These are phyloP conservation scores for Strix uralensis DNA, from an alignment of 2,113 vertebrate species.

Conservation along the genomic window DNA sequence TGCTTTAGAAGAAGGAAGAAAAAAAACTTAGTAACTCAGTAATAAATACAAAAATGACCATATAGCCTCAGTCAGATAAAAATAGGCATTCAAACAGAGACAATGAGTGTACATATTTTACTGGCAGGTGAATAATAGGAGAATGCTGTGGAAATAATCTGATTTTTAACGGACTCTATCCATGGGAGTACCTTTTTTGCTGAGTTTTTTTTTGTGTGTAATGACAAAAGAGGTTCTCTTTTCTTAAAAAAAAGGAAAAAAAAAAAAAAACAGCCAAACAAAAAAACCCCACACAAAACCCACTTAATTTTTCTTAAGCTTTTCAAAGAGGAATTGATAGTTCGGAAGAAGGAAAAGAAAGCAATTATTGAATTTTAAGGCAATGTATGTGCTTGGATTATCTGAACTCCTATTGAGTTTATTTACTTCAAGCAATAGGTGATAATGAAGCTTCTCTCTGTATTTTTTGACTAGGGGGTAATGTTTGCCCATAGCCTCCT, in stretches of 20 bases:
- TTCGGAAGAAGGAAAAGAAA: conserved; percentile 56
- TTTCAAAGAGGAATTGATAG: conserved; percentile 72
- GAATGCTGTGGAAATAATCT: conserved; percentile 92
- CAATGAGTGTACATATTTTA: conserved; percentile 91
- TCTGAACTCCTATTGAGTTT: conserved; percentile 34
- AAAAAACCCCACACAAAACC: neutral
- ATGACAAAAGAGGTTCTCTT: conserved; percentile 81
- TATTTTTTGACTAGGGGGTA: conserved; percentile 34
- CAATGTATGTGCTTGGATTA: conserved; percentile 63
- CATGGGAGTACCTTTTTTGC: conserved; percentile 79
- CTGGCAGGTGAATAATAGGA: conserved; percentile 92
- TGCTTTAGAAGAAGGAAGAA: conserved; percentile 69
- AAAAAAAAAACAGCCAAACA: neutral
- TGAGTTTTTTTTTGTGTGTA: conserved; percentile 74
- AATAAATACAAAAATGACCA: conserved; percentile 89
- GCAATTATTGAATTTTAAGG: conserved; percentile 66
- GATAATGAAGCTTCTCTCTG: conserved; percentile 36
- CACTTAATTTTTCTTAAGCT: conserved; percentile 75
- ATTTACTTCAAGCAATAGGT: conserved; percentile 53
- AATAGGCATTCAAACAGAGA: conserved; percentile 86
- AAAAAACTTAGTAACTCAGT: conserved; percentile 78
- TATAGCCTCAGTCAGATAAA: conserved; percentile 81
- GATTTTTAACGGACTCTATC: conserved; percentile 86
- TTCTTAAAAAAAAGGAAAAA: conserved; percentile 7
- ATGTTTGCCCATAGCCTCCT: conserved; percentile 31